Percentiles rank a stretch among this genome's conserved stretches.
Conservation (phyloP, 2,113 vertebrate genomes). For the Hippocampus barbouri region DNA sequence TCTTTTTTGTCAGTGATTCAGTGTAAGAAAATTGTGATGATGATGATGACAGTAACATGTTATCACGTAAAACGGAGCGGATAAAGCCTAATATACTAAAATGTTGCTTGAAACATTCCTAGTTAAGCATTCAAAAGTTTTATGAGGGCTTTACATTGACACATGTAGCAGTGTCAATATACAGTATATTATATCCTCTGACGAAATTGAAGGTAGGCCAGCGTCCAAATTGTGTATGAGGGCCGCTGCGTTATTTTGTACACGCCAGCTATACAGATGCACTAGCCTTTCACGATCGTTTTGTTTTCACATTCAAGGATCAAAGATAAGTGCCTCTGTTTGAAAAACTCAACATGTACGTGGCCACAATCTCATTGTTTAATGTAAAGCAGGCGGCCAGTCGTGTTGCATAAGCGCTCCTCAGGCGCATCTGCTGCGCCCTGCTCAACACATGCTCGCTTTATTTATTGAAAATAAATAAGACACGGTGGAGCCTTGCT, state of each 20-base stretch:
- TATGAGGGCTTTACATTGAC: not conserved
- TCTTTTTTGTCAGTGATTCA: no score
- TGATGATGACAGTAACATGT: no score
- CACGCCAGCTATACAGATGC: not conserved
- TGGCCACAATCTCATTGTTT: slow-evolving; percentile 19
- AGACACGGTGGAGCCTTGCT: slow-evolving; percentile 18
- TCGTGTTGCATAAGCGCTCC: slow-evolving; percentile 48
- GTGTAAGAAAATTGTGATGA: no score
- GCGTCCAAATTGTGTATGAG: not conserved
- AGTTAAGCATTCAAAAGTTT: not conserved
- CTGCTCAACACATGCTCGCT: slow-evolving; percentile 50
- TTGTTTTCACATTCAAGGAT: slow-evolving; percentile 22
- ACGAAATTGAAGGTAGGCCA: not conserved
- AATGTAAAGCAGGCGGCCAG: slow-evolving; percentile 53
- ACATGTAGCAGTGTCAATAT: not conserved
- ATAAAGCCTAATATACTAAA: not conserved
- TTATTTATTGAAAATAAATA: slow-evolving; percentile 59
- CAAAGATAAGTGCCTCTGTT: slow-evolving; percentile 57
- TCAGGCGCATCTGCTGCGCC: slow-evolving; percentile 16
- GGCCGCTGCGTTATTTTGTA: not conserved
- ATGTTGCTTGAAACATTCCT: not conserved
- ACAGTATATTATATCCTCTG: not conserved
- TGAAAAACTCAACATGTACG: slow-evolving; percentile 40
- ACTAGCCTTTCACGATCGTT: not conserved
- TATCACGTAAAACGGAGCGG: no score